Evolutionary conservation across 2,797 vertebrate species (phyloP).

Genomic region (Enteromius paludinosus): DNA sequence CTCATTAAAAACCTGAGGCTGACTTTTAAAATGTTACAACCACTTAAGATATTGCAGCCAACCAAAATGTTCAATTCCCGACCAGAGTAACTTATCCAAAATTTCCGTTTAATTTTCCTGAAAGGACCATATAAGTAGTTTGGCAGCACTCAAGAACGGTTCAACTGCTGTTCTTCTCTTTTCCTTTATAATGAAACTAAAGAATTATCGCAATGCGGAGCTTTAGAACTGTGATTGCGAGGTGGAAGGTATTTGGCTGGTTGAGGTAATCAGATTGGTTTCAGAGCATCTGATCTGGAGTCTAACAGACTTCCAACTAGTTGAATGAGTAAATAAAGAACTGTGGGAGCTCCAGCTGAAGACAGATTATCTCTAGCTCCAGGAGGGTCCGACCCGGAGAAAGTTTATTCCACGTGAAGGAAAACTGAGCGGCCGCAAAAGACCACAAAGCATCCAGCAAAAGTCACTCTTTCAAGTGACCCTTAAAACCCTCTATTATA

Average conservation of each 20-base stretch:
- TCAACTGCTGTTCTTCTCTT: neutral
- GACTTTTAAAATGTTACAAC: neutral
- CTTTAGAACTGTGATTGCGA: slow-evolving; percentile 50
- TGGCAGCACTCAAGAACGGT: neutral
- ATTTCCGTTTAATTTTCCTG: neutral
- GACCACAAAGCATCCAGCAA: slow-evolving; percentile 72
- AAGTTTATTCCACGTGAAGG: slow-evolving; percentile 80
- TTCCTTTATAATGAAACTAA: neutral
- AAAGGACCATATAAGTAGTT: neutral
- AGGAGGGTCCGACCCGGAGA: slow-evolving; percentile 80
- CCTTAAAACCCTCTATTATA: slow-evolving; percentile 5
- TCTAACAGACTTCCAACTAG: slow-evolving; percentile 89
- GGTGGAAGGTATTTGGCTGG: slow-evolving; percentile 81
- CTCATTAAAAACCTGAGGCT: neutral
- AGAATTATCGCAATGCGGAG: neutral
- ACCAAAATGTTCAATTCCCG: neutral
- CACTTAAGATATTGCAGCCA: neutral
- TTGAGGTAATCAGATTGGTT: slow-evolving; percentile 90
- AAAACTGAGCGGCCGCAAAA: slow-evolving; percentile 70
- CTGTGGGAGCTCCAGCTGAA: slow-evolving; percentile 81
- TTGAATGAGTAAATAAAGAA: slow-evolving; percentile 91
- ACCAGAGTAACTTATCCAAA: neutral
- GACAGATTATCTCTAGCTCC: slow-evolving; percentile 82
- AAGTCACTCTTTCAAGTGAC: slow-evolving; percentile 68
- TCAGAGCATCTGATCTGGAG: slow-evolving; percentile 86